Evolutionary conservation across 2,797 vertebrate genomes (phyloP).

Genomic region (Semotilus atromaculatus): DNA sequence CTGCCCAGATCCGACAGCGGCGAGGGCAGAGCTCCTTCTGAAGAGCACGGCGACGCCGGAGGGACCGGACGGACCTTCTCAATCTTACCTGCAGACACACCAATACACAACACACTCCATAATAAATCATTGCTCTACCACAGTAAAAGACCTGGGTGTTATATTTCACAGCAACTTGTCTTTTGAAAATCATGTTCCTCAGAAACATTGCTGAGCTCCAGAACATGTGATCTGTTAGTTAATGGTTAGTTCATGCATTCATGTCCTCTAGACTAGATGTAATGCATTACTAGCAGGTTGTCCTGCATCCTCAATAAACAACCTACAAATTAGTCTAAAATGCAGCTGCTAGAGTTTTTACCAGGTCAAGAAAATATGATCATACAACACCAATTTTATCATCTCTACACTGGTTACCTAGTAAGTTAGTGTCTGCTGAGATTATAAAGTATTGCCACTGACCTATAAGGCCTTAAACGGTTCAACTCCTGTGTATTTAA

Average conservation of each 20-base stretch:
- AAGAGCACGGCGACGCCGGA: conserved; percentile 83
- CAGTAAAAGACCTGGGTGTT: not conserved
- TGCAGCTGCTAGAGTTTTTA: not conserved
- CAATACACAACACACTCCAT: not conserved
- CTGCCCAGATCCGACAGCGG: conserved; percentile 81
- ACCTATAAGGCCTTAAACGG: not conserved
- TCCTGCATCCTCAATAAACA: not conserved
- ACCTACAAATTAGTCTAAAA: not conserved
- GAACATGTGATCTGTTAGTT: not conserved
- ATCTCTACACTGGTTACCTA: not conserved
- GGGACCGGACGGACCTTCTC: conserved; percentile 88
- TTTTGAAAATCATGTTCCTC: not conserved
- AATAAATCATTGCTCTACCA: not conserved
- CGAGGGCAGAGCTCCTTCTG: conserved; percentile 80
- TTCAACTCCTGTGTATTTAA: not conserved
- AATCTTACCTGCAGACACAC: conserved; percentile 87
- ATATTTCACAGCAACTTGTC: not conserved
- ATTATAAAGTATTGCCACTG: not conserved
- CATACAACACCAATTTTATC: not conserved
- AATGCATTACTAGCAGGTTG: not conserved
- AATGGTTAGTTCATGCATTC: not conserved
- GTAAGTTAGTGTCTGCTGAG: too few relatives aligned
- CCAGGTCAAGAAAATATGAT: not conserved
- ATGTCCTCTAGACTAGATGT: not conserved
- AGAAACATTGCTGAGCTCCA: not conserved